Evolutionary conservation across 2,888 invertebrate genomes (phyloP), one percentile per base, ranked within the genome.

Genomic region (Galerucella nymphaeae): DNA sequence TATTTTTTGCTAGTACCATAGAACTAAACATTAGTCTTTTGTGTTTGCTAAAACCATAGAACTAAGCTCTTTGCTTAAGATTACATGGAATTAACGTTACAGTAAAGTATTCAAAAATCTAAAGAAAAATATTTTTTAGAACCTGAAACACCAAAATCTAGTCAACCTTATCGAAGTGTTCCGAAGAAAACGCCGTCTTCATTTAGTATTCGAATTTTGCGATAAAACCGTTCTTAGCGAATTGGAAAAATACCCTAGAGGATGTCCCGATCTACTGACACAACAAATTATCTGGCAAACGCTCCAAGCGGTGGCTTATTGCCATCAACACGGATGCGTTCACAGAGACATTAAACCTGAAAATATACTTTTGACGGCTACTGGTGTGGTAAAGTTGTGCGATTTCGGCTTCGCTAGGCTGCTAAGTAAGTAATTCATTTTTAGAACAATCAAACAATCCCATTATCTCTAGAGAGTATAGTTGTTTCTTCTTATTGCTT

Each of bases 381-480:
- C 94, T 75, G 98, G 98, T 0, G 94, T 97, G 68, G 97, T 99
- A 75, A 99, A 99, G 87, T 89, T 99, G 2, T 99, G 97, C 85
- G 99, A 99, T 88, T 99, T 99, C 87, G 99, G 99, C 66, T 99
- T 99, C 87, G 99, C 99, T 0, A 90, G 99, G 82, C 94, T 98
- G 91, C 90, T 99, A 83, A 95, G 95, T 93, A 88, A 87, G 88
- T 48, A 53, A 13, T 61, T 16, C 9, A 13, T 30, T 30, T 30
- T 30, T 3, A 30, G 23, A 23, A 23, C 23, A 23, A 23, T 23
- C 3, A 30, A 30, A 30, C 3, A 30, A 30, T 30, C 6, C 30
- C 30, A 30, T 30, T 30, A 30, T 30, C 30, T 6, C 30, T 30
- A 6, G 48, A 48, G 5, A 48, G 14, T 48, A n/a, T n/a, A 48